A percentile compares a stretch with the other conserved stretches of the same genome.
Evolutionary conservation across 2,888 invertebrate genomes (phyloP).

Genomic region (Yponomeuta plumbellus): DNA sequence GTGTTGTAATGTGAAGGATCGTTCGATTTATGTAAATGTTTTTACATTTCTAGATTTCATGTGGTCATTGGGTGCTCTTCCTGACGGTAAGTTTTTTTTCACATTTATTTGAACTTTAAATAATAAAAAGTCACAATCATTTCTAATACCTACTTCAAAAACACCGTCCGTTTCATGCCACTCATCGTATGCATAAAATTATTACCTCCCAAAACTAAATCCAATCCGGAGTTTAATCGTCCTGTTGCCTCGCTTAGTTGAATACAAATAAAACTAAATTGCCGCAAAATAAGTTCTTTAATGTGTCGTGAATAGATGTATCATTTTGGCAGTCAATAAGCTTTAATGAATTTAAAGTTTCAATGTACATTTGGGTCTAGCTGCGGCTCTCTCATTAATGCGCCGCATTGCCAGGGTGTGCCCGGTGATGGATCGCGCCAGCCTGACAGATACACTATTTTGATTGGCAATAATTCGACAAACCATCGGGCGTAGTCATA

Average conservation of each 20-base stretch:
- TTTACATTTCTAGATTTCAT: slow-evolving; percentile 94
- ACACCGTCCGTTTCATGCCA: slow-evolving; percentile 36
- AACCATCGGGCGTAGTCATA: slow-evolving; percentile 62
- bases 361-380: not conserved
- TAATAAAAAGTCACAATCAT: slow-evolving; percentile 45
- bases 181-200: slow-evolving; percentile 5
- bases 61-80: slow-evolving; percentile 98
- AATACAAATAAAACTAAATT: not conserved
- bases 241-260: not conserved
- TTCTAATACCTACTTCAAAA: slow-evolving; percentile 34
- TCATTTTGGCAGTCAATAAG: slow-evolving; percentile 11
- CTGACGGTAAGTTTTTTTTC: slow-evolving; percentile 89
- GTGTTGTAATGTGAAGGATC: slow-evolving; percentile 54
- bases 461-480: slow-evolving; percentile 76
- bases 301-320: slow-evolving; percentile 5
- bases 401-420: not conserved
- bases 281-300: not conserved
- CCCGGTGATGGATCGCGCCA: slow-evolving; percentile 64
- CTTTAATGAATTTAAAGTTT: slow-evolving; percentile 10
- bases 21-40: slow-evolving; percentile 76
- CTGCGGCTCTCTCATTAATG: not conserved
- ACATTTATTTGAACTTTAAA: slow-evolving; percentile 39
- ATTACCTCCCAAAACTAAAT: not conserved
- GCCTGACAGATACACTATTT: slow-evolving; percentile 73
- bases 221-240: not conserved